A percentile compares a stretch with the other conserved stretches of the same genome.
Conservation (phyloP, 2,113 vertebrate species). For the Lonchura striata region DNA sequence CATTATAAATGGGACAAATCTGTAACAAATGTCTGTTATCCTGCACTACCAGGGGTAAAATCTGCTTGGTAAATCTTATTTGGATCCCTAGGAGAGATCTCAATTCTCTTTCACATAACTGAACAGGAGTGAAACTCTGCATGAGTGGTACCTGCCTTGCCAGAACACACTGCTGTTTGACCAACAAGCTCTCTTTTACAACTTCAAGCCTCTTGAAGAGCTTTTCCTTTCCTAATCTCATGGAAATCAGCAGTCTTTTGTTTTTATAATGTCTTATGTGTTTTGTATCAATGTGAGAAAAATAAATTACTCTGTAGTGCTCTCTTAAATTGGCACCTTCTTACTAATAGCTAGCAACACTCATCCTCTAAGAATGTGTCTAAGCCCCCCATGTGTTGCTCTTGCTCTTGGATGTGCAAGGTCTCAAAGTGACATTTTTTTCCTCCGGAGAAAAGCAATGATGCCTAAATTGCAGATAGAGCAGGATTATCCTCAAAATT, state of each 20-base stretch:
- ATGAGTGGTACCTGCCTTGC: no score
- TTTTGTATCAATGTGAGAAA: not conserved
- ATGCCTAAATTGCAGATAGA: not conserved
- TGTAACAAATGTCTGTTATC: not conserved
- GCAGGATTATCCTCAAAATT: not conserved
- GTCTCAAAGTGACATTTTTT: not conserved
- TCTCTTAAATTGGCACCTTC: not conserved
- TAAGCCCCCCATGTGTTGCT: not conserved
- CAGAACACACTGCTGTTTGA: not conserved
- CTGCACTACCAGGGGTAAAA: not conserved
- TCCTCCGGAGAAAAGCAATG: not conserved
- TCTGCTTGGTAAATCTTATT: not conserved
- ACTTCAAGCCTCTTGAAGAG: not conserved
- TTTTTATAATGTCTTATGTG: not conserved
- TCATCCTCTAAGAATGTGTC: not conserved
- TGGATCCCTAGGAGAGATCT: not conserved
- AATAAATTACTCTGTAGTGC: not conserved
- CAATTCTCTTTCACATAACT: not conserved
- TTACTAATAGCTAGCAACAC: not conserved
- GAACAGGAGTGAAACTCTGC: not conserved
- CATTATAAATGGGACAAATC: not conserved
- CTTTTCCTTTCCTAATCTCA: rapidly evolving
- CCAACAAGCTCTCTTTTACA: not conserved
- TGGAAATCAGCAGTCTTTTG: not conserved
- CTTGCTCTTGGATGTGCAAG: not conserved